Conservation (phyloP, 2,113 vertebrate genomes). For the Psephotus haematonotus region DNA sequence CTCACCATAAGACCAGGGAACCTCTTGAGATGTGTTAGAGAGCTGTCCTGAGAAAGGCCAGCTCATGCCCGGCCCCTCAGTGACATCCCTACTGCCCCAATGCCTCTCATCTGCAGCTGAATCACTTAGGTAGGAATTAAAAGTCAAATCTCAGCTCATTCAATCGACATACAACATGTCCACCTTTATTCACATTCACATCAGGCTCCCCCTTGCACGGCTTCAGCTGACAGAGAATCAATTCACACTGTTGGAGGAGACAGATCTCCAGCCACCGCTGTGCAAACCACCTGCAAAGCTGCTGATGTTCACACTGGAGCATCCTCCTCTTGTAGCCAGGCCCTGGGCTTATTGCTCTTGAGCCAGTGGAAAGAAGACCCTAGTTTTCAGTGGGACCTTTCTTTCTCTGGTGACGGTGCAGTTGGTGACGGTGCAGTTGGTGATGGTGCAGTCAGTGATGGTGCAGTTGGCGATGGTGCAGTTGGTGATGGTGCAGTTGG, state of each 20-base stretch:
- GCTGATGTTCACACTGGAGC: accelerated
- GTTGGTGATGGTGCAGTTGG: background rate
- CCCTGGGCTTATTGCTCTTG: background rate
- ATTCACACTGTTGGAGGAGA: background rate
- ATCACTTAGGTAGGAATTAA: accelerated
- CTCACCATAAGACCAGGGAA: accelerated
- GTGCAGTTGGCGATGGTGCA: too few relatives aligned
- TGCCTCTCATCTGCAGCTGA: background rate
- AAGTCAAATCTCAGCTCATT: background rate
- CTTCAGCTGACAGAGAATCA: background rate
- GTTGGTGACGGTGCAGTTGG: accelerated
- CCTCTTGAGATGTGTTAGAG: background rate
- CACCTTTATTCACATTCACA: background rate
- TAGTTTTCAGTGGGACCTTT: background rate
- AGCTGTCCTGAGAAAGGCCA: background rate
- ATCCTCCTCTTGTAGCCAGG: background rate
- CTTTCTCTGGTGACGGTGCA: background rate
- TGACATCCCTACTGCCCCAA: background rate
- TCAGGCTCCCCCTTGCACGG: accelerated
- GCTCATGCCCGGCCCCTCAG: background rate
- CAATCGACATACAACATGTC: accelerated
- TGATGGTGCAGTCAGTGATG: background rate
- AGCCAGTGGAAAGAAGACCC: accelerated
- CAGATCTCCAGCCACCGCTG: accelerated
- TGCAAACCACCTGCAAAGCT: background rate